phyloP scores from a whole-genome alignment of 2,113 vertebrate genomes.

The Xiphorhynchus elegans region DNA sequence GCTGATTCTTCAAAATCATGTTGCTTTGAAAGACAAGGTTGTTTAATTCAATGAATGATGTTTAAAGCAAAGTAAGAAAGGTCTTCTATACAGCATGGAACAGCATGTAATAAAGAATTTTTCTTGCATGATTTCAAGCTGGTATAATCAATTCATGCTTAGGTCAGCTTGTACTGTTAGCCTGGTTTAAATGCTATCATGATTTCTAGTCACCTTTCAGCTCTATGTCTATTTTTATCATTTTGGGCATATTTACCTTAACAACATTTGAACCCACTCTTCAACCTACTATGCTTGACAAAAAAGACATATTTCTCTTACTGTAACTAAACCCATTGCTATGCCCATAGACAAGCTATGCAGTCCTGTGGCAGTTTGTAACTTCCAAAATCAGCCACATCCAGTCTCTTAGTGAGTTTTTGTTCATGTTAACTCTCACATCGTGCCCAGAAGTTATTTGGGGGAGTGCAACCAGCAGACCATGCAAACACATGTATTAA shows the following conservation, averaged over 20 bases:
- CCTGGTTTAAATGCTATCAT: background rate
- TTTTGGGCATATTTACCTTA: background rate
- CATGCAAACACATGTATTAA: background rate
- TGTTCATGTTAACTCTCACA: background rate
- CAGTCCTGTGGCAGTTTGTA: background rate
- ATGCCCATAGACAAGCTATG: background rate
- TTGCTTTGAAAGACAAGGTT: background rate
- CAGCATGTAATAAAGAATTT: background rate
- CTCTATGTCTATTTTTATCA: background rate
- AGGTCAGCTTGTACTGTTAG: background rate
- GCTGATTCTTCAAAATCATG: background rate
- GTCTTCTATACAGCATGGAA: background rate
- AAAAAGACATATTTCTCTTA: background rate
- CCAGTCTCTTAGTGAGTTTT: background rate
- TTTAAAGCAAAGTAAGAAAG: background rate
- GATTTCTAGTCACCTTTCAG: background rate
- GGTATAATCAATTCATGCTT: background rate
- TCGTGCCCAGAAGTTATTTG: background rate
- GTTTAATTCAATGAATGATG: background rate
- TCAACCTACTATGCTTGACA: background rate
- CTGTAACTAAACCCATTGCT: background rate
- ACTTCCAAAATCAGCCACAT: background rate
- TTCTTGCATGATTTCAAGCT: background rate
- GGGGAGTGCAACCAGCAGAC: background rate
- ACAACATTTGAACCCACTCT: background rate